Evolutionary conservation across 2,797 vertebrate genomes (phyloP), one percentile per base, ranked within the genome.

Genomic region (Podargus strigoides): DNA sequence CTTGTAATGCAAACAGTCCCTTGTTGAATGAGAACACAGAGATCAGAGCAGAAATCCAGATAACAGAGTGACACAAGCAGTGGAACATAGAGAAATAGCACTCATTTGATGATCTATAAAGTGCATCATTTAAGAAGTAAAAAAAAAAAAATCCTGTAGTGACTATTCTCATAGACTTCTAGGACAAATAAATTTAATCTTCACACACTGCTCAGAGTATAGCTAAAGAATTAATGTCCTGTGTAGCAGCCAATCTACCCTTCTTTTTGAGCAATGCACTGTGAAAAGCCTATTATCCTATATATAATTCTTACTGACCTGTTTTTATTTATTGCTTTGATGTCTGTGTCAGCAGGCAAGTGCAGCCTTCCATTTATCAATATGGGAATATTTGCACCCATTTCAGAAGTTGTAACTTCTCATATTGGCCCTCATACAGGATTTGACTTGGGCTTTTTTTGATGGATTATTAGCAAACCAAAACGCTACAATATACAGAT

Each of bases 121-220:
- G 37, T 58, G 23, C 21, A 67, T 59, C 9, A 62, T 81, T 88
- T 93, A 81, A 70, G 94, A 92, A 93, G 28, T 50, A 85, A 93
- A 66, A 32, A 70, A 72, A 6, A 83, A 55, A 52, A 74, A 86
- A 47, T 11, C 60, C n/a, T 89, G 9, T 55, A 80, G 22, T 34
- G 23, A 18, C 70, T 77, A 16, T 44, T 94, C 52, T 55, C 24
- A 47, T 23, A 68, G 78, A 41, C 56, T 87, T 56, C 23, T 7
- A 4, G 53, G 58, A 84, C 79, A 92, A 88, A 93, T 89, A 13
- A 86, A 75, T 95, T 80, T 72, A 85, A 89, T 66, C 46, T 88
- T 88, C 44, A 12, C 30, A 72, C 60, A 53, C 19, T 92, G 59
- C 32, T 67, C 32, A 67, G 53, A 10, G 6, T 49, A 50, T n/a